Evolutionary conservation across 2,797 vertebrate genomes (phyloP), one percentile per base, ranked within the genome.

Genomic region (Clamator glandarius): DNA sequence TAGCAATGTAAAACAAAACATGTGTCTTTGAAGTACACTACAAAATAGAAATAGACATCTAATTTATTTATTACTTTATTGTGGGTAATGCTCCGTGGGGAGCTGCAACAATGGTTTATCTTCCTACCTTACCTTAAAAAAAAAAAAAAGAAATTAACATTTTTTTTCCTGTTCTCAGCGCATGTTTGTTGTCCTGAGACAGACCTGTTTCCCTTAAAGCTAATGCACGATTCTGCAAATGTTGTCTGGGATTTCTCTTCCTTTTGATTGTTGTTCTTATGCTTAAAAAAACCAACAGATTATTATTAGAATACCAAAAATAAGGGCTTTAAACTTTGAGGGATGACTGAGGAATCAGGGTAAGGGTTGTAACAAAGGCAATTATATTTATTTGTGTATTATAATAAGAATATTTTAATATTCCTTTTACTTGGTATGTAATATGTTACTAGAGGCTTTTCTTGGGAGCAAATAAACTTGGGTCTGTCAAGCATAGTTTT

Each of bases 31-130:
- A 88, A 84, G 44, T 77, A 69, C 0, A 13, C 41, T 63, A 31
- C 41, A 42, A 84, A 90, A 92, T 18, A 92, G 70, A 4, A 5
- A 57, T 52, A 87, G 54, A 20, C 70, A 80, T 84, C 80, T 94
- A 74, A 93, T 89, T 67, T 92, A 91, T 92, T 96, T 94, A 76
- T 89, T 93, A 33, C 57, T 76, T 69, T 21, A 36, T 21, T 78
- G 39, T 74, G 58, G 64, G 61, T 96, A 92, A 76, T 89, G 51
- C 36, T 77, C 89, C 93, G 29, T 89, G 74, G 62, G 81, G 74
- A 95, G 68, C 66, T 69, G 41, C 91, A 87, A 6, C 48, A 77
- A 26, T 39, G 62, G 64, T 91, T 93, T 92, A 68, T 92, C 74
- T 83, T 91, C 35, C 51, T 72, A 35, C 73, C 18, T 81, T 78